Conservation (phyloP, 2,113 vertebrate genomes). For the Tringa solitaria region DNA sequence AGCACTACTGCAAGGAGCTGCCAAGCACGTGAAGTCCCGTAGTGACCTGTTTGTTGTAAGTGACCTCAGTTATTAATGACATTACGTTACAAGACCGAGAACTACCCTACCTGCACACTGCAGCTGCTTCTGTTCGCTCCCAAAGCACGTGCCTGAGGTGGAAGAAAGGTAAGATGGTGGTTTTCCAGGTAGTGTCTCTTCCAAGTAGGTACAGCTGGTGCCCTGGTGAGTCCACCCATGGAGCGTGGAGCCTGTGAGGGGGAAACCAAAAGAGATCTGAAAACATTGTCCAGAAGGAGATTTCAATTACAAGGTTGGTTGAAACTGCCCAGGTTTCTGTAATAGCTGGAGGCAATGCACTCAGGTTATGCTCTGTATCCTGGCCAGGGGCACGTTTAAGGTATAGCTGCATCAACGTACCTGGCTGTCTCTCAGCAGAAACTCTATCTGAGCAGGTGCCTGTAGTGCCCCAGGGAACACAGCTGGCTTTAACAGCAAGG, state of each 20-base stretch:
- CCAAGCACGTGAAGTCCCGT: fast-evolving
- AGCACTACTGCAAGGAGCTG: background rate
- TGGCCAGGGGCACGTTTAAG: background rate
- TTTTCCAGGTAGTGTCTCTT: background rate
- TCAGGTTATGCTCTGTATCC: fast-evolving
- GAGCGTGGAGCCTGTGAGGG: background rate
- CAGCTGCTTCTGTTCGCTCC: background rate
- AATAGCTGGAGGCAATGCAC: background rate
- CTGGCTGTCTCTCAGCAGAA: background rate
- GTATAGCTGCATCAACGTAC: fast-evolving
- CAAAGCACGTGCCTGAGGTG: fast-evolving
- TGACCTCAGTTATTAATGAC: background rate
- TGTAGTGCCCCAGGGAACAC: background rate
- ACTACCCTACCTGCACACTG: background rate
- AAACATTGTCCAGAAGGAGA: background rate
- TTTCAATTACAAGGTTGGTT: background rate
- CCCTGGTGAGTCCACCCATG: background rate
- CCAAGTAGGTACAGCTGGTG: background rate
- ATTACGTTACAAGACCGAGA: background rate
- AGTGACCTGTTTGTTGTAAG: background rate
- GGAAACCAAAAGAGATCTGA: fast-evolving
- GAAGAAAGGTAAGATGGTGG: background rate
- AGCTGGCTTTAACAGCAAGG: background rate
- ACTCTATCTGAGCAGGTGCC: background rate
- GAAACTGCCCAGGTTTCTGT: background rate